Conservation (phyloP, 2,113 vertebrate species). For the Empidonax traillii region DNA sequence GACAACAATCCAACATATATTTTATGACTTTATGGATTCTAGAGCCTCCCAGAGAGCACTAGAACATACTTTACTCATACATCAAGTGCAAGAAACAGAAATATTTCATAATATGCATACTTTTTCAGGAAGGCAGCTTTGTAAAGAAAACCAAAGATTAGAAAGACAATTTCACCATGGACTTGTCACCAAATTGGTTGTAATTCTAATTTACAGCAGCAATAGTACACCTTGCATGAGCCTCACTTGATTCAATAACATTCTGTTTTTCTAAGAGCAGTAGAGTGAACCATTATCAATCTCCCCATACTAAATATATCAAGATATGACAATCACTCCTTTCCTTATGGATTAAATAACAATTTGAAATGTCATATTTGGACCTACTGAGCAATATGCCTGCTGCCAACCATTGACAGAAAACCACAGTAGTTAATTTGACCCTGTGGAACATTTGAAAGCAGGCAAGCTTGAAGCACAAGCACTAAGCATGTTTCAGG, state of each 20-base stretch:
- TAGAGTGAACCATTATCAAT: conserved; percentile 37
- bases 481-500: not conserved
- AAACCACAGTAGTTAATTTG: conserved; percentile 25
- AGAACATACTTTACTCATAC: not conserved
- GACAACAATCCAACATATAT: not conserved
- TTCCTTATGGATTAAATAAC: conserved; percentile 41
- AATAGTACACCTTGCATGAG: conserved; percentile 18
- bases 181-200: conserved; percentile 23
- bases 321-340: conserved; percentile 34
- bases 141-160: not conserved
- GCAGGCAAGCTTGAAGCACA: not conserved
- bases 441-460: conserved; percentile 9
- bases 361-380: conserved; percentile 38
- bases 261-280: conserved; percentile 36
- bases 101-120: not conserved
- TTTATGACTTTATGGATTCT: not conserved
- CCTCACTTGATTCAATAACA: conserved; percentile 31
- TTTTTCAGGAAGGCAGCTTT: not conserved
- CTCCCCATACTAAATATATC: conserved; percentile 27
- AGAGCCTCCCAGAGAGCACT: not conserved
- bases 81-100: not conserved
- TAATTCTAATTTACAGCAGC: conserved; percentile 58
- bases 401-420: conserved; percentile 1
- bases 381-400: not conserved
- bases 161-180: conserved; percentile 11